A percentile compares a stretch with the other conserved stretches of the same genome.
phyloP scores from a whole-genome alignment of 1,140 invertebrate species.

The Andricus grossulariae region DNA sequence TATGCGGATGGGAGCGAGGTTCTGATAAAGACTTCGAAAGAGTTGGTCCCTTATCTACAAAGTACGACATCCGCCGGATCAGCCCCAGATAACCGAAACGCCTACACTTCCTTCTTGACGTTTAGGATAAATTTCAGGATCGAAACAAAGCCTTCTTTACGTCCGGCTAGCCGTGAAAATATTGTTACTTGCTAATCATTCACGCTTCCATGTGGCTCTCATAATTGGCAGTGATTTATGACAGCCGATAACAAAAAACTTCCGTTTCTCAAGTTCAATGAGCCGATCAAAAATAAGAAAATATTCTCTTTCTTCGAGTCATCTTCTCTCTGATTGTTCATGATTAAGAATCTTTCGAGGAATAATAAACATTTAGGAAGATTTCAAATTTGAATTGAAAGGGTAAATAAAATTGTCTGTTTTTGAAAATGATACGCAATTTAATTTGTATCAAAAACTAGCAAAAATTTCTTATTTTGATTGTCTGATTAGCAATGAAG shows the following conservation, averaged over 20 bases:
- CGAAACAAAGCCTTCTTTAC: slow-evolving; percentile 24
- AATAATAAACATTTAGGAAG: too few species aligned
- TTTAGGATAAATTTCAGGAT: slow-evolving; percentile 59
- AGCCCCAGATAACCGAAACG: slow-evolving; percentile 69
- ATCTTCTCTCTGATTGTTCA: neutral
- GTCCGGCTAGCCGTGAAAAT: slow-evolving; percentile 21
- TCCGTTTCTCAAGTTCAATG: slow-evolving; percentile 28
- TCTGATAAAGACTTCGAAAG: slow-evolving; percentile 72
- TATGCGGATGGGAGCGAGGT: slow-evolving; percentile 47
- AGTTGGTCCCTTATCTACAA: slow-evolving; percentile 70
- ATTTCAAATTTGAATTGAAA: too few species aligned
- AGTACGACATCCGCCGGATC: slow-evolving; percentile 73
- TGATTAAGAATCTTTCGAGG: too few species aligned
- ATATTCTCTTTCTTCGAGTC: slow-evolving; percentile 11
- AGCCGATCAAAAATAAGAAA: neutral
- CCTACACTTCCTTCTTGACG: slow-evolving; percentile 71
- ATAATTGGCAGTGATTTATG: slow-evolving; percentile 31
- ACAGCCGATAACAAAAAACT: slow-evolving; percentile 25
- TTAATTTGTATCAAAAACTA: too few species aligned
- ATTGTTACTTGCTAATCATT: neutral
- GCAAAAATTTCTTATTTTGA: too few species aligned
- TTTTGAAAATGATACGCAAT: too few species aligned
- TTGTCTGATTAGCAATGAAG: too few species aligned
- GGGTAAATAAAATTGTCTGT: too few species aligned
- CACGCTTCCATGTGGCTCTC: slow-evolving; percentile 12